Evolutionary conservation across 2,113 vertebrate genomes (phyloP), one percentile per base, ranked within the genome.

Genomic region (Falcunculus frontatus): DNA sequence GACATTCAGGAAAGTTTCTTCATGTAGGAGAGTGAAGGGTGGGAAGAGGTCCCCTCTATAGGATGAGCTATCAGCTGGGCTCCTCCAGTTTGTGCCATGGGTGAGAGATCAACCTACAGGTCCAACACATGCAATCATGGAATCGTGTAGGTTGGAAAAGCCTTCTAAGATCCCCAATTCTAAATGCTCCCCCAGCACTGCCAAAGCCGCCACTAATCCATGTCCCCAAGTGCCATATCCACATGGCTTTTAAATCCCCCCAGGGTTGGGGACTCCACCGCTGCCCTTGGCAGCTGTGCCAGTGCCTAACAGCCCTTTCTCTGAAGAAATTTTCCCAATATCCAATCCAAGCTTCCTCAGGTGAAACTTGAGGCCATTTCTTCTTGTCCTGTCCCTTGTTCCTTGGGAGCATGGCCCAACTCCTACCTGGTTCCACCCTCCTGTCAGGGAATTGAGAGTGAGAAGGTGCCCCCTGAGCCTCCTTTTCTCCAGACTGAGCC

Each of bases 381-480:
- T 39, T 30, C n/a, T 62, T 53, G 53, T 46, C 5, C n/a, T 60
- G 35, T 37, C 39, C 13, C 30, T 50, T 47, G 26, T 69, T 62
- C 41, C n/a, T 9, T 47, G n/a, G 27, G 29, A 46, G 32, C 3
- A 1, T 18, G 27, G 18, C 29, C 4, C 0, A 0, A 23, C 2
- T 18, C 11, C 10, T 30, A 46, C 30, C 41, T 21, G 30, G 17
- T 30, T 62, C 3, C 21, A 16, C 17, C 8, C 8, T 76, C 12
- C 20, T 42, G 21, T 47, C 55, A 83, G 21, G 15, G n/a, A 19
- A 15, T 2, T 83, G 41, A 50, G 33, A 76, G 9, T 10, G 5
- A 76, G 41, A 69, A 49, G 41, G 21, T 62, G 11, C 26, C 25
- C 7, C 11, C 14, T 21, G 41, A 69, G 15, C 47, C n/a, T 68